These are phyloP conservation scores for Mesochorus sp. DNA, from an alignment of 2,888 invertebrate species.

Conservation along the genomic window DNA sequence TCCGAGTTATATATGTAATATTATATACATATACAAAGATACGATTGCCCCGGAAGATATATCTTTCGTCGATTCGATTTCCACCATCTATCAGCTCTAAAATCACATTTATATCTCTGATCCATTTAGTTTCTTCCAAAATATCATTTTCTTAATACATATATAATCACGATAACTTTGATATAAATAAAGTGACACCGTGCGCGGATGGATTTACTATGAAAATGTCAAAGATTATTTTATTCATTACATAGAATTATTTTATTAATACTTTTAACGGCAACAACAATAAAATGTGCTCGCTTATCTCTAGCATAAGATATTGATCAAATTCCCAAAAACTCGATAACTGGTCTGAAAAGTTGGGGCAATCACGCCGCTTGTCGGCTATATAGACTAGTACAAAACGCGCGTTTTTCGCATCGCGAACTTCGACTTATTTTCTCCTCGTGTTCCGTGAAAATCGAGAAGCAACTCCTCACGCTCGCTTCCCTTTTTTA, in stretches of 20 bases:
- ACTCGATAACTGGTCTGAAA: conserved; percentile 3
- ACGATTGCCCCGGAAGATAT: conserved; percentile 19
- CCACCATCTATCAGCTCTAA: conserved; percentile 27
- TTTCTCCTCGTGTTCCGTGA: conserved; percentile 3
- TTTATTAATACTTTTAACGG: too few relatives aligned
- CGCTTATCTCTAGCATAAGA: not conserved
- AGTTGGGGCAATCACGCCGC: conserved; percentile 1
- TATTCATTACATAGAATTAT: too few relatives aligned
- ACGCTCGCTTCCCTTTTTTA: not conserved
- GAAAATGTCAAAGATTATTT: too few relatives aligned
- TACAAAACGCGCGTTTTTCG: conserved; percentile 35
- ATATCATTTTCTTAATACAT: not conserved
- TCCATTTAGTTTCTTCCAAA: conserved; percentile 8
- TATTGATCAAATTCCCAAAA: not conserved
- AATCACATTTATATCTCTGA: conserved; percentile 21
- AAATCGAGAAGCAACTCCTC: conserved; percentile 28
- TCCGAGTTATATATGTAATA: not conserved
- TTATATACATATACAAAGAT: not conserved
- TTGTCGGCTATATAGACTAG: not conserved
- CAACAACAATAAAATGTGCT: too few relatives aligned
- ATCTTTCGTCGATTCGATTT: conserved; percentile 36
- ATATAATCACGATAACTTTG: too few relatives aligned
- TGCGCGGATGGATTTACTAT: too few relatives aligned
- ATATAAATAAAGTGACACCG: too few relatives aligned
- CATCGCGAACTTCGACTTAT: conserved; percentile 38